Conservation (phyloP, 2,113 vertebrate genomes). For the Sula dactylatra region DNA sequence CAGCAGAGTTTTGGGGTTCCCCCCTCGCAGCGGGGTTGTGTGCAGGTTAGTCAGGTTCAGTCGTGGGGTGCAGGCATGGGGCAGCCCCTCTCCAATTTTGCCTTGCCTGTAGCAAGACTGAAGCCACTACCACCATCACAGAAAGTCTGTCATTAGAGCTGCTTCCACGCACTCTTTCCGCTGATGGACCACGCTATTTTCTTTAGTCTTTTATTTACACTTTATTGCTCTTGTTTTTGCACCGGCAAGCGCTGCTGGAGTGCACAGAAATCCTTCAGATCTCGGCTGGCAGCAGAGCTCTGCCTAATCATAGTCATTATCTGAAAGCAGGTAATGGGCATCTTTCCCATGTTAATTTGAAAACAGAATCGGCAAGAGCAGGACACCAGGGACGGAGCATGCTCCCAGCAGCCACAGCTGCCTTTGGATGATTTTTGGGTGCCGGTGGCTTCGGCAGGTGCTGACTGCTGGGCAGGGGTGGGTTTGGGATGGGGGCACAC, state of each 20-base stretch:
- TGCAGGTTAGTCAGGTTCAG: not conserved
- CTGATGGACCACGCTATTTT: slow-evolving; percentile 1
- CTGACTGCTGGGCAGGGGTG: not conserved
- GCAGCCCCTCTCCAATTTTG: not conserved
- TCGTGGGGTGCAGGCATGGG: not conserved
- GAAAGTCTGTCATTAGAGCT: not conserved
- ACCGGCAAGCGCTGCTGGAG: slow-evolving; percentile 64
- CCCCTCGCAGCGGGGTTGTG: accelerated
- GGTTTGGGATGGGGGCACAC: not conserved
- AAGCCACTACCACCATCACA: not conserved
- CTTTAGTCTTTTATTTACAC: slow-evolving; percentile 69
- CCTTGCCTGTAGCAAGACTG: not conserved
- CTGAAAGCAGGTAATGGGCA: slow-evolving; percentile 74
- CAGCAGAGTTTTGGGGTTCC: not conserved
- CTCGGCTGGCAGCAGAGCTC: slow-evolving; percentile 70
- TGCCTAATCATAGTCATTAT: slow-evolving; percentile 73
- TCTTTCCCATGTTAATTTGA: slow-evolving; percentile 72
- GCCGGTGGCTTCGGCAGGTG: not conserved
- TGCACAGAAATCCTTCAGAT: slow-evolving; percentile 67
- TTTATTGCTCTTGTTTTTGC: slow-evolving; percentile 68
- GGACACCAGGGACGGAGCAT: not conserved
- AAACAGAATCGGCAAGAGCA: slow-evolving; percentile 53
- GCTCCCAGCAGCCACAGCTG: not conserved
- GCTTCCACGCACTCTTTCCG: not conserved
- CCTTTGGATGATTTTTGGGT: not conserved